Evolutionary conservation across 2,888 invertebrate genomes (phyloP).

Genomic region (Cynaeus angustus): DNA sequence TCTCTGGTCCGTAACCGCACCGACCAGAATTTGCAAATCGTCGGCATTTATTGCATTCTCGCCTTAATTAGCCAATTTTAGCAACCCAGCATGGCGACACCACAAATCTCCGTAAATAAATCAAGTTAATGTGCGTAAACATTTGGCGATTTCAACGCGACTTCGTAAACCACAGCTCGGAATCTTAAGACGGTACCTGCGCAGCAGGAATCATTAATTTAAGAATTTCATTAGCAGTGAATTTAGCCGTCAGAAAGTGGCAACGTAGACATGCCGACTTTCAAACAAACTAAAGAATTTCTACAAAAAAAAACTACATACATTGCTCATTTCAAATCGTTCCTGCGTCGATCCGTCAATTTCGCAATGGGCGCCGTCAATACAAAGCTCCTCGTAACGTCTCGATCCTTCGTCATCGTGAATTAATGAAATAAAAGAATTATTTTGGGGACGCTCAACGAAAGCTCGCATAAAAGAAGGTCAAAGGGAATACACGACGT

Average conservation of each 20-base stretch:
- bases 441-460: neutral
- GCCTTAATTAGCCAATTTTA: constrained; percentile 26
- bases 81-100: constrained; percentile 16
- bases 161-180: constrained; percentile 10
- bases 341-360: constrained; percentile 11
- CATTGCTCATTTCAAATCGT: neutral
- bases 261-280: neutral
- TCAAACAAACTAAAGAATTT: neutral
- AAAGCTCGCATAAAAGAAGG: constrained; percentile 47
- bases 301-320: too few species aligned
- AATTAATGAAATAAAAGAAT: constrained; percentile 11
- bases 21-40: neutral
- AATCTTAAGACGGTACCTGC: constrained; percentile 31
- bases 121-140: constrained; percentile 21
- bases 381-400: constrained; percentile 6
- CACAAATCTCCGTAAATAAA: constrained; percentile 22
- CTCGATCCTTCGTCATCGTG: constrained; percentile 1
- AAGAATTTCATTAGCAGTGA: constrained; percentile 31
- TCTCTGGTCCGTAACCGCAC: too few species aligned
- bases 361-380: constrained; percentile 21
- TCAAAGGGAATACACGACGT: constrained; percentile 50
- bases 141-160: constrained; percentile 13
- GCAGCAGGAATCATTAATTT: constrained; percentile 39
- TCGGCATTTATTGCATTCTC: neutral
- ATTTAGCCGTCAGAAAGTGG: constrained; percentile 30